Percentiles rank a stretch among this genome's conserved stretches.
Conservation (phyloP, 2,797 vertebrate genomes). For the Pristis pectinata region DNA sequence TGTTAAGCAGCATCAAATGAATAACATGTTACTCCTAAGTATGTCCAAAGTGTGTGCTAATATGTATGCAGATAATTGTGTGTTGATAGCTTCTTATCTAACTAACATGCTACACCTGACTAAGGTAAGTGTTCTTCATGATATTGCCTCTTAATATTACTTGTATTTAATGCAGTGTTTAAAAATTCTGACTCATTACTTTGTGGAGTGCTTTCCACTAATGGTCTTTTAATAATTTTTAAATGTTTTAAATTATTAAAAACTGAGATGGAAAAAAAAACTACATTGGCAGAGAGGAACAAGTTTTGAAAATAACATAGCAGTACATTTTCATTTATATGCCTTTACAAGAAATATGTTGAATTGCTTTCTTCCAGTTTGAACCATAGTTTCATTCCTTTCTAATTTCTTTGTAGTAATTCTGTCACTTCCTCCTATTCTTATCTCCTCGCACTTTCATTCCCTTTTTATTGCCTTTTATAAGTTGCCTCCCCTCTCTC, state of each 20-base stretch:
- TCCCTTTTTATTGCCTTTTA: not conserved
- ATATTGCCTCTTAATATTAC: not conserved
- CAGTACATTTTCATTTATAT: not conserved
- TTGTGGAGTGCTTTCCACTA: not conserved
- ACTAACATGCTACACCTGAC: not conserved
- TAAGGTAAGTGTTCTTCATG: not conserved
- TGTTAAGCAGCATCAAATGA: too few species aligned
- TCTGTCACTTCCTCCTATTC: not conserved
- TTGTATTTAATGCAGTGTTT: not conserved
- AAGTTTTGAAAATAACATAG: not conserved
- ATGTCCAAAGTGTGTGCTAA: not conserved
- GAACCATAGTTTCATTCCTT: not conserved
- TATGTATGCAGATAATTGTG: not conserved
- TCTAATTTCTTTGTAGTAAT: not conserved
- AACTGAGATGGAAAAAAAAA: not conserved
- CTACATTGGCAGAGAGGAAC: not conserved
- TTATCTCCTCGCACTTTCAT: not conserved
- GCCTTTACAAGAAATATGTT: not conserved
- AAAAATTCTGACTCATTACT: too few species aligned
- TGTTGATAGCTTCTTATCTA: not conserved
- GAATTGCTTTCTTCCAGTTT: not conserved
- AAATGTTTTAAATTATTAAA: not conserved
- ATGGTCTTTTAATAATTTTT: not conserved
- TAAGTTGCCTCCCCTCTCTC: not conserved
- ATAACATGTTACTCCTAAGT: not conserved